A percentile compares a stretch with the other conserved stretches of the same genome.
These are phyloP conservation scores for Luscinia megarhynchos DNA, from an alignment of 2,797 vertebrate species.

Conservation along the genomic window DNA sequence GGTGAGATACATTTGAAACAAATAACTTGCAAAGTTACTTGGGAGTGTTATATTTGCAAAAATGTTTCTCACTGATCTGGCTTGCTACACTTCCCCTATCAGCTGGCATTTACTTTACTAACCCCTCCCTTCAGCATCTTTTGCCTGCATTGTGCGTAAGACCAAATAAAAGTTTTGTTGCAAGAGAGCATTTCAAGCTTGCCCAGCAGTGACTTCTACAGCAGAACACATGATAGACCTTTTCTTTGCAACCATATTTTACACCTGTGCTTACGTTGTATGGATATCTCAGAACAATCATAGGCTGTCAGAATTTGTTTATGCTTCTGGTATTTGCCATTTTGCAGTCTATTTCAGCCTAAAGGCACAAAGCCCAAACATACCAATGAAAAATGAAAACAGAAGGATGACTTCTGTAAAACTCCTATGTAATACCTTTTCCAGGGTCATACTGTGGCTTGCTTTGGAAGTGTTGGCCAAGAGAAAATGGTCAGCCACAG, in stretches of 20 bases:
- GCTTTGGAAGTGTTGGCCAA: neutral
- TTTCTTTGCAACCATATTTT: neutral
- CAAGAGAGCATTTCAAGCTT: neutral
- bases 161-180: neutral
- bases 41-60: neutral
- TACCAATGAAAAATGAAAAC: neutral
- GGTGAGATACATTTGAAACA: neutral
- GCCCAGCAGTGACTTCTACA: neutral
- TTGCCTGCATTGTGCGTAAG: neutral
- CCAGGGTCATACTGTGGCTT: neutral
- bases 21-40: neutral
- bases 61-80: neutral
- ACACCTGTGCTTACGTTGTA: fast-evolving
- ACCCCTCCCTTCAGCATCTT: neutral
- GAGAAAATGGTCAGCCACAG: neutral
- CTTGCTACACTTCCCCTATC: neutral
- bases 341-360: neutral
- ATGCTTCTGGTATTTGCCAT: neutral
- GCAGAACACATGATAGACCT: neutral
- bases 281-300: neutral
- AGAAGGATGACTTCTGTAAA: neutral
- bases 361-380: neutral
- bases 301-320: neutral
- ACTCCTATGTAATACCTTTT: neutral
- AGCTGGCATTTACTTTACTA: neutral